A percentile compares a stretch with the other conserved stretches of the same genome.
Evolutionary conservation across 2,113 vertebrate genomes (phyloP).

Genomic region (Ammospiza nelsoni): DNA sequence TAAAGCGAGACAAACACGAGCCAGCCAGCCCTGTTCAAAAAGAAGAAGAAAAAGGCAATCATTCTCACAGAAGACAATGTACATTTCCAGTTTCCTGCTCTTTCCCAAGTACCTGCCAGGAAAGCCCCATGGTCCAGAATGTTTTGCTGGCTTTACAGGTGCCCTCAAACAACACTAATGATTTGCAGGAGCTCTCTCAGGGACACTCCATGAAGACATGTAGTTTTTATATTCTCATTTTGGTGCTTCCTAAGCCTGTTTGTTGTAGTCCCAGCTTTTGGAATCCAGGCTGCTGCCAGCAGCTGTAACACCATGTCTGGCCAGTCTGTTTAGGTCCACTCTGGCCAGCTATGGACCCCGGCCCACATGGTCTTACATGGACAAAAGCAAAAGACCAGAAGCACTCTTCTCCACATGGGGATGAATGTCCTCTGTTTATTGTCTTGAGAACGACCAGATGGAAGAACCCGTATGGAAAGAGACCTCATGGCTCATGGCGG

Average conservation of each 20-base stretch:
- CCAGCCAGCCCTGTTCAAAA: slow-evolving; percentile 87
- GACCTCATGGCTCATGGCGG: too few species aligned
- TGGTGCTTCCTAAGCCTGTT: neutral
- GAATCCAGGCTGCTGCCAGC: neutral
- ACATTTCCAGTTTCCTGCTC: neutral
- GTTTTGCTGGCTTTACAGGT: neutral
- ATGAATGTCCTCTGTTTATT: too few species aligned
- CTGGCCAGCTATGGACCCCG: too few species aligned
- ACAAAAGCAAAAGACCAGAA: too few species aligned
- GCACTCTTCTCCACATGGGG: too few species aligned
- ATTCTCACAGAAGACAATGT: neutral
- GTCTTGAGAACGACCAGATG: too few species aligned
- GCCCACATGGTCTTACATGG: too few species aligned
- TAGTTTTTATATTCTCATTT: neutral
- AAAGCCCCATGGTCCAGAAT: neutral
- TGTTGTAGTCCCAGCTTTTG: neutral
- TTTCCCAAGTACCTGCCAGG: neutral
- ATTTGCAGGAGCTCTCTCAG: neutral
- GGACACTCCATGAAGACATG: neutral
- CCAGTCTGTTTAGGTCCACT: too few species aligned
- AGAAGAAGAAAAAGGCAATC: neutral
- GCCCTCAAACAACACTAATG: neutral
- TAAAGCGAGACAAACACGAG: slow-evolving; percentile 93
- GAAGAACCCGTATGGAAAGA: too few species aligned
- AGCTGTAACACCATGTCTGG: neutral